Base-by-base conservation (phyloP, 2,113 vertebrate species). In the Sitta europaea region DNA sequence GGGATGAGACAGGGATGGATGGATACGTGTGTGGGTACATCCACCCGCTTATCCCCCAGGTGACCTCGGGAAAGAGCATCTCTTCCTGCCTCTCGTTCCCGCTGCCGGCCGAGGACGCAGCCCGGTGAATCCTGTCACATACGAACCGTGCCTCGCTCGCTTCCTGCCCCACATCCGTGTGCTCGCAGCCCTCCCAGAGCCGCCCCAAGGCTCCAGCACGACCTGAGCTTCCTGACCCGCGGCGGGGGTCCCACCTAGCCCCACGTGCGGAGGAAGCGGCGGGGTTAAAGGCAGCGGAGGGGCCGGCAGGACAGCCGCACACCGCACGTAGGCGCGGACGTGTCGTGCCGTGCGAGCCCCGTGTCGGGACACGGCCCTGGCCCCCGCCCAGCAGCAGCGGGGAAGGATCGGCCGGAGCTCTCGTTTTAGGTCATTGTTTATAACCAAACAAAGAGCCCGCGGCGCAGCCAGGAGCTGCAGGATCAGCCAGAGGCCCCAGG, bases 371-470 rank as follows among this genome's bases (percentile, higher is more conserved):
- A 63, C 33, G 4, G 91, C 61, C 57, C 92, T 91, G 94, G 97
- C 90, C 45, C 70, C 6, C 3, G 68, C 90, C 89, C 95, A 95
- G 93, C 42, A 17, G 45, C 83, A 58, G 72, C 12, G 1, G 83
- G 51, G 90, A 83, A 84, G 85, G 35, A 93, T 62, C 70, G 17
- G 92, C 82, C 36, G n/a, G 40, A 88, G 80, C 55, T 94, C 84
- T 91, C 20, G 0, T 85, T 96, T 96, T 75, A 91, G 93, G 92
- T 96, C 97, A 94, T 95, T 96, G 94, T 96, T 96, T 97, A 67
- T 83, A 86, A 67, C 58, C 28, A 91, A 91, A 96, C 85, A 93
- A 90, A 96, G 94, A 91, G 78, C 54, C 43, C 25, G 7, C 42
- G 4, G 77, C 10, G 0, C 14, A 84, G 93, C 79, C 94, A 92